Base-by-base conservation (phyloP, 2,113 vertebrate genomes). In the Podarcis muralis region DNA sequence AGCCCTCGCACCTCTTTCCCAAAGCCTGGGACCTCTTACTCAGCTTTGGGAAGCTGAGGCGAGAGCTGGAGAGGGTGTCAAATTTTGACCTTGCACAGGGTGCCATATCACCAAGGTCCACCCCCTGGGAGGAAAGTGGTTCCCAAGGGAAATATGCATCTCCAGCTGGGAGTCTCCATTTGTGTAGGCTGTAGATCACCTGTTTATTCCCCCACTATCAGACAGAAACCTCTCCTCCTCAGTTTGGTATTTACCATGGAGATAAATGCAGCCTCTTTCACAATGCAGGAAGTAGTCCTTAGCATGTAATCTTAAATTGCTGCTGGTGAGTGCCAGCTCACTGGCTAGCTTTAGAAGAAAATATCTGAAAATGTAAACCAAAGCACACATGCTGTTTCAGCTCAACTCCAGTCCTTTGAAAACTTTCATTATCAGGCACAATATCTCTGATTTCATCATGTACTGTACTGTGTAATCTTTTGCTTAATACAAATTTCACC, bases 401-500 rank as follows among this genome's bases (percentile, higher is more conserved):
- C 25, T 88, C 74, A 53, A 8, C 27, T 16, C 32, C 11, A n/a
- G 13, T 68, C 53, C 77, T 83, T 80, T n/a, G 5, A 37, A 80
- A 80, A 66, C 27, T 75, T 68, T 74, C 18, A 86, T 89, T 84
- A 69, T 90, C 79, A 59, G 18, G 40, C n/a, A 68, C 62, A 90
- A 43, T 48, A 40, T 59, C 18, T 77, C 43, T 68, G 82, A 72
- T 80, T 87, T 87, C 32, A 68, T 81, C 40, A 62, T 80, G 74
- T 59, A 27, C 23, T 78, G 18, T 13, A 84, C 18, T 68, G 25
- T 75, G 57, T 80, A 72, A 66, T 81, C 75, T 90, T 81, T 87
- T 37, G 37, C 37, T 87, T 75, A 87, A 90, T 53, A 53, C 71
- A 30, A 30, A 90, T 87, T 84, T 87, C 75, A 84, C 85, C 57